Evolutionary conservation across 2,113 vertebrate genomes (phyloP).

Genomic region (Leptosomus discolor): DNA sequence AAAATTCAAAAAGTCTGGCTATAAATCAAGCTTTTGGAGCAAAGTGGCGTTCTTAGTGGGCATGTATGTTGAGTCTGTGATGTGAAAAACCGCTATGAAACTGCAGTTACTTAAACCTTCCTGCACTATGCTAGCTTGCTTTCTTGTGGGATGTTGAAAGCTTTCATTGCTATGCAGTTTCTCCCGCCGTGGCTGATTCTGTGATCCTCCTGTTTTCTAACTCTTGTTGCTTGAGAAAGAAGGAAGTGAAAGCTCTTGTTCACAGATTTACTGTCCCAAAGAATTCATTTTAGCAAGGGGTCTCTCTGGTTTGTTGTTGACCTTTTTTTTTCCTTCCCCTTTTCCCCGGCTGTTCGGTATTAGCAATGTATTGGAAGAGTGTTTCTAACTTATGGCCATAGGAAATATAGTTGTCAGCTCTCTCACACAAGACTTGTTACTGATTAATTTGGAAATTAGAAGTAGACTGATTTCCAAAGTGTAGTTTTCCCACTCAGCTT

Average conservation of each 20-base stretch:
- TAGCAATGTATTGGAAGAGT: neutral
- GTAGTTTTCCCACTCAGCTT: neutral
- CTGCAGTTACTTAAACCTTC: neutral
- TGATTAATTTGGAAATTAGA: neutral
- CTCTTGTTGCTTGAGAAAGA: neutral
- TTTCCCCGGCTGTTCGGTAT: neutral
- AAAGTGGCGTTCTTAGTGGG: neutral
- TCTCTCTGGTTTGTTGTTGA: neutral
- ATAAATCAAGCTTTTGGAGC: neutral
- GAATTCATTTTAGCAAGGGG: neutral
- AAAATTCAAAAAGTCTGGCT: neutral
- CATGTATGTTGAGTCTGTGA: neutral
- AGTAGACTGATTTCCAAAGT: neutral
- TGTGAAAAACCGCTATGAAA: neutral
- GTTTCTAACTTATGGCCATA: rapidly evolving
- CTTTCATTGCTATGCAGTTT: neutral
- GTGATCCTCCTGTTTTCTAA: neutral
- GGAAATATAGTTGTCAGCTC: neutral
- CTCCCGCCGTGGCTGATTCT: neutral
- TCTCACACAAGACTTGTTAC: neutral
- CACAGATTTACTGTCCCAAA: neutral
- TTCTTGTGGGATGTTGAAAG: neutral
- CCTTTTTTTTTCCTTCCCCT: neutral
- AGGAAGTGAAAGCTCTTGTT: neutral
- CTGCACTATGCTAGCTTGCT: neutral